Evolutionary conservation across 2,888 invertebrate genomes (phyloP), one percentile per base, ranked within the genome.

Genomic region (Pachydiplax longipennis): DNA sequence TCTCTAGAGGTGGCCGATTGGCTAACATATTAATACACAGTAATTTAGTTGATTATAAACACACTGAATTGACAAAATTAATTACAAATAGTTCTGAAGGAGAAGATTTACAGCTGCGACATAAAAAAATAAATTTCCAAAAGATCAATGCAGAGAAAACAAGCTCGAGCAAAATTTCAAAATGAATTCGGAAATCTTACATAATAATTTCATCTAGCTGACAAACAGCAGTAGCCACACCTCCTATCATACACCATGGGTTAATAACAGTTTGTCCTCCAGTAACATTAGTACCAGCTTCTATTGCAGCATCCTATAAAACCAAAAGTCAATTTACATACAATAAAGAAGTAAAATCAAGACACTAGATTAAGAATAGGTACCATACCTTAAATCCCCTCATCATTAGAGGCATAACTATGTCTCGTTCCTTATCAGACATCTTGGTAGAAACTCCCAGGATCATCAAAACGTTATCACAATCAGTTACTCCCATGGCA

Each of bases 401-500:
- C 96, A 99, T 98, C 92, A 99, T 97, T 91, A 98, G 95, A 0
- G 98, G 98, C 92, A 98, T 96, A 12, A 98, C 97, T 90, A 98
- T 97, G 93, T 98, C 98, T 73, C 98, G 95, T 93, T 99, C 98
- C 93, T 97, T 97, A 92, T 98, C 98, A 4, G 97, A 97, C 97
- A 99, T 97, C 94, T 98, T 98, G 61, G 97, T 97, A 92, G 98
- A 98, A 44, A 98, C 97, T 90, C 97, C 98, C 44, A 99, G 95
- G 91, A 98, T 94, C 98, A 99, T 98, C 91, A 98, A 95, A 97
- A 98, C 98, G 94, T 98, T 98, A 94, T 98, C 98, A 94, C 98
- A 98, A 94, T 98, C 98, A 0, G 97, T 97, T 87, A 99, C 98
- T 92, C 99, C 99, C 97, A 98, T 98, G 5, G 99, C 98, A 93